A percentile compares a stretch with the other conserved stretches of the same genome.
Conservation (phyloP, 2,888 invertebrate species). For the Pseudococcus viburni region DNA sequence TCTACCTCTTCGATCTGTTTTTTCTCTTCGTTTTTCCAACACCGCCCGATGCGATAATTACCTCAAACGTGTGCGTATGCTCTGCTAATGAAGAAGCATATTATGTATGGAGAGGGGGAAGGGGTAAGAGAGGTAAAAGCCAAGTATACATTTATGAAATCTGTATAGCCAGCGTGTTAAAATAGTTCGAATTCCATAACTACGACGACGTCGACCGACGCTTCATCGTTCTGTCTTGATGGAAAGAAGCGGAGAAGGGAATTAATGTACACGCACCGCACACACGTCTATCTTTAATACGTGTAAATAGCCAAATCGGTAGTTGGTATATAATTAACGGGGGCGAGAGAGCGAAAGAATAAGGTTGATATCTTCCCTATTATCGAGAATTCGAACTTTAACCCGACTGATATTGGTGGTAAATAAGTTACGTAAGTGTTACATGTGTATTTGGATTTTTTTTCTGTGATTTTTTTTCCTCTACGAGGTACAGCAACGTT, state of each 20-base stretch:
- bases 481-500: not conserved
- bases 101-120: not conserved
- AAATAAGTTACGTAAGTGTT: not conserved
- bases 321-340: slow-evolving; percentile 23
- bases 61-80: not conserved
- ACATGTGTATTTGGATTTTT: not conserved
- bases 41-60: not conserved
- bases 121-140: not conserved
- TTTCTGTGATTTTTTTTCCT: not conserved
- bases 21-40: not conserved
- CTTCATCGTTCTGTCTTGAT: not conserved
- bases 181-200: slow-evolving; percentile 38
- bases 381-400: slow-evolving; percentile 39
- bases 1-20: not conserved
- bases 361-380: slow-evolving; percentile 15
- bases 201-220: not conserved
- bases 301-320: slow-evolving; percentile 8
- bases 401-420: not conserved
- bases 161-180: slow-evolving; percentile 1
- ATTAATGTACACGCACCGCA: not conserved
- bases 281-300: slow-evolving; percentile 2
- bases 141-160: not conserved
- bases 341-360: not conserved
- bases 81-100: not conserved
- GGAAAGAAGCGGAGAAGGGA: not conserved